Percentiles rank a stretch among this genome's conserved stretches.
These are phyloP conservation scores for Triplophysa tibetana DNA, from an alignment of 2,113 vertebrate genomes.

Conservation along the genomic window DNA sequence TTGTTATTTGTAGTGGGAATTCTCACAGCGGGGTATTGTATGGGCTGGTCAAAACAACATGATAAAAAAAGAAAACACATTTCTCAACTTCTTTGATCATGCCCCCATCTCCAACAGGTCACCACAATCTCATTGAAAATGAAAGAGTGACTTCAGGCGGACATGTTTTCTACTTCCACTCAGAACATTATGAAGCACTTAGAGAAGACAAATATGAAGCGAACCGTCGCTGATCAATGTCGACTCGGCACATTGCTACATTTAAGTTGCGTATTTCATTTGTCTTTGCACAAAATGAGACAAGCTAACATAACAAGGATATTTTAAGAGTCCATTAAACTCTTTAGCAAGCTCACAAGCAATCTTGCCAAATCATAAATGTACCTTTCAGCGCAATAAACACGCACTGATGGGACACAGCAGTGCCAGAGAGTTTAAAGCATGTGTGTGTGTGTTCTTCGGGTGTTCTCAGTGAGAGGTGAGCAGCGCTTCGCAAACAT, in stretches of 20 bases:
- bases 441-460: not conserved
- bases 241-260: not conserved
- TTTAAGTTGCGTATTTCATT: not conserved
- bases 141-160: not conserved
- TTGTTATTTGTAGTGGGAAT: no score
- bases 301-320: slow-evolving; percentile 30
- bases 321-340: slow-evolving; percentile 30
- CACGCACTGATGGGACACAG: slow-evolving; percentile 5
- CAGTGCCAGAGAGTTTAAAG: not conserved
- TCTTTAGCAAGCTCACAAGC: slow-evolving; percentile 9
- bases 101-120: no score
- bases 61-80: no score
- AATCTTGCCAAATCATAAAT: slow-evolving; percentile 34
- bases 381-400: slow-evolving; percentile 29
- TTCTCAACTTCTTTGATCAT: no score
- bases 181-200: not conserved
- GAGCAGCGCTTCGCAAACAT: slow-evolving; percentile 5
- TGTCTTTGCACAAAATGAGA: slow-evolving; percentile 15
- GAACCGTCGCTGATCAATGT: not conserved
- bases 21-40: no score
- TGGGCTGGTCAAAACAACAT: no score
- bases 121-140: no score
- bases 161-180: not conserved
- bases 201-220: not conserved
- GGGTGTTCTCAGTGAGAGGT: not conserved